Evolutionary conservation across 1,140 invertebrate genomes (phyloP).

Genomic region (Drosophila serrata): DNA sequence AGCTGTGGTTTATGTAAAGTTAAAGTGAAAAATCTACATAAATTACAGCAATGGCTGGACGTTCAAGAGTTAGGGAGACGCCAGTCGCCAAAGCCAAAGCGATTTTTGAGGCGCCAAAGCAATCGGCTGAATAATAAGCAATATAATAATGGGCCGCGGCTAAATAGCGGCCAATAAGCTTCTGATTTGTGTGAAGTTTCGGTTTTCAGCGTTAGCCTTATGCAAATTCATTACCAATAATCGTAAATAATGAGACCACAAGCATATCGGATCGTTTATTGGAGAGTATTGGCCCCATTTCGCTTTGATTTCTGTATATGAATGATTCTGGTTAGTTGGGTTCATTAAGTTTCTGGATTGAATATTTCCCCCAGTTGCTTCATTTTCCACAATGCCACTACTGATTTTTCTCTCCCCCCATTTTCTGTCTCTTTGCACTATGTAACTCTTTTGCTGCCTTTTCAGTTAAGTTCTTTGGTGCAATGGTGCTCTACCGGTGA

Average conservation of each 20-base stretch:
- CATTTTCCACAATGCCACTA: slow-evolving; percentile 51
- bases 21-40: slow-evolving; percentile 78
- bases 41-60: slow-evolving; percentile 65
- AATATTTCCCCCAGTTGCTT: slow-evolving; percentile 51
- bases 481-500: slow-evolving; percentile 46
- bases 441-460: too few species aligned
- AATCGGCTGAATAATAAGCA: slow-evolving; percentile 67
- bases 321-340: slow-evolving; percentile 13
- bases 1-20: slow-evolving; percentile 61
- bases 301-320: slow-evolving; percentile 34
- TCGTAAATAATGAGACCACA: slow-evolving; percentile 77
- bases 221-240: slow-evolving; percentile 73
- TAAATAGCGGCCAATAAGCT: slow-evolving; percentile 75
- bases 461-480: slow-evolving; percentile 13
- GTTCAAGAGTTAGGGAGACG: slow-evolving; percentile 8
- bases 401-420: slow-evolving; percentile 4
- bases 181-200: slow-evolving; percentile 80
- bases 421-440: too few species aligned
- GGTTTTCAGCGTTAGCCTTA: slow-evolving; percentile 61
- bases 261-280: slow-evolving; percentile 35
- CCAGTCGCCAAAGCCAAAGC: background rate
- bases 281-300: slow-evolving; percentile 46
- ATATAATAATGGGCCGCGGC: slow-evolving; percentile 74
- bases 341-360: background rate
- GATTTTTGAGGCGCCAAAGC: slow-evolving; percentile 60